Base-by-base conservation (phyloP, 2,113 vertebrate species). In the Excalfactoria chinensis region DNA sequence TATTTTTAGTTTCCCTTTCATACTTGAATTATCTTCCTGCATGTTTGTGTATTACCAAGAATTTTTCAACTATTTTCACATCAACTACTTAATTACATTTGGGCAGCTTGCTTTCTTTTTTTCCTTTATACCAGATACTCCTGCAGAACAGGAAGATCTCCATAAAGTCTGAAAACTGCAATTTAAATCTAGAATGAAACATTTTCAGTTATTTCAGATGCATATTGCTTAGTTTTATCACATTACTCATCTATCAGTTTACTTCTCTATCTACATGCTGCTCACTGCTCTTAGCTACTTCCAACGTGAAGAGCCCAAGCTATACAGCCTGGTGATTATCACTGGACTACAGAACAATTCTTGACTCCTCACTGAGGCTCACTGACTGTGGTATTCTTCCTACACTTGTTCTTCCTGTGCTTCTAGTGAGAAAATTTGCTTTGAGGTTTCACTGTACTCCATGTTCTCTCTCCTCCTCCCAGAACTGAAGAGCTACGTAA, bases 1-100 rank as follows among this genome's bases (percentile, higher is more conserved):
- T 72, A 56, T 30, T 85, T 66, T 73, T 70, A 48, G 86, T 89
- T 94, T 91, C 60, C 53, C 91, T 93, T 90, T 70, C 71, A 93
- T 82, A 71, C 71, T 83, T 83, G 46, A 28, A 11, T 80, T 68
- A 89, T 73, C 59, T 79, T 86, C 46, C 68, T 66, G 13, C 56
- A 23, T 34, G 43, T 79, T 92, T 90, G 7, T 67, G 20, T 53
- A 76, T 83, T 46, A 87, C 28, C 35, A 73, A 76, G 43, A 63
- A 67, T 59, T 86, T 92, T 56, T 79, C 69, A 59, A 43, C 44
- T 82, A 55, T 73, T 92, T 73, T 82, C 11, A 26, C 26, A 70
- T 30, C 18, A 70, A 86, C 43, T 67, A 16, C 9, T 75, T 82
- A 56, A 37, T 83, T 80, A 63, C 32, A 41, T 17, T 87, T 85